Evolutionary conservation across 2,888 invertebrate species (phyloP).

Genomic region (Julus scanicus): DNA sequence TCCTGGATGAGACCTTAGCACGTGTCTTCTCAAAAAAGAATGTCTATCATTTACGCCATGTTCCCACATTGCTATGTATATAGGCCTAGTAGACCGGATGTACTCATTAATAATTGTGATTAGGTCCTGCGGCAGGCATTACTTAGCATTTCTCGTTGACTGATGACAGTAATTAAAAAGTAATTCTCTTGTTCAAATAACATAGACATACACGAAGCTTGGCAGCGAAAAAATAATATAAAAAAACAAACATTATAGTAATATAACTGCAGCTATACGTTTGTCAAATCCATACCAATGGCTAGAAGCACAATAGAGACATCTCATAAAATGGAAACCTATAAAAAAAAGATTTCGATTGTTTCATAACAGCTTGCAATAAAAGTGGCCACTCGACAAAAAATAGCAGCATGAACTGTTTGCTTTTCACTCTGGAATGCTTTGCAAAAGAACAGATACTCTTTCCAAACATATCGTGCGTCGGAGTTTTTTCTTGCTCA

Average conservation of each 20-base stretch:
- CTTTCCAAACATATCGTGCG: no score
- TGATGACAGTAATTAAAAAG: background rate
- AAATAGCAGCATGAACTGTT: background rate
- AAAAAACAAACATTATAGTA: no score
- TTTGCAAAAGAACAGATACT: background rate
- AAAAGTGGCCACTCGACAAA: background rate
- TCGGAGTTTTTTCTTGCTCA: no score
- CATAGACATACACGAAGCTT: background rate
- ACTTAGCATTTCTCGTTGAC: background rate
- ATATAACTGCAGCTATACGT: background rate
- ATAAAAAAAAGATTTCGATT: background rate
- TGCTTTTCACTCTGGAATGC: background rate
- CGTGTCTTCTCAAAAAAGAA: background rate
- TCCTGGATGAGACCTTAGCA: background rate
- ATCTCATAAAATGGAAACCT: background rate
- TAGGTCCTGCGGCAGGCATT: background rate
- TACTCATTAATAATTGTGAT: slow-evolving; percentile 18
- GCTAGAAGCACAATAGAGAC: background rate
- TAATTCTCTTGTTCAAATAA: background rate
- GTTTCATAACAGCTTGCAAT: slow-evolving; percentile 7
- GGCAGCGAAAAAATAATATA: no score
- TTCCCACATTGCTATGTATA: background rate
- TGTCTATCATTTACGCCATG: background rate
- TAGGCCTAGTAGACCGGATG: background rate
- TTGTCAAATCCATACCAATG: background rate